These are phyloP conservation scores for Habroteleia sp. DNA, from an alignment of 2,888 invertebrate genomes.

Conservation along the genomic window DNA sequence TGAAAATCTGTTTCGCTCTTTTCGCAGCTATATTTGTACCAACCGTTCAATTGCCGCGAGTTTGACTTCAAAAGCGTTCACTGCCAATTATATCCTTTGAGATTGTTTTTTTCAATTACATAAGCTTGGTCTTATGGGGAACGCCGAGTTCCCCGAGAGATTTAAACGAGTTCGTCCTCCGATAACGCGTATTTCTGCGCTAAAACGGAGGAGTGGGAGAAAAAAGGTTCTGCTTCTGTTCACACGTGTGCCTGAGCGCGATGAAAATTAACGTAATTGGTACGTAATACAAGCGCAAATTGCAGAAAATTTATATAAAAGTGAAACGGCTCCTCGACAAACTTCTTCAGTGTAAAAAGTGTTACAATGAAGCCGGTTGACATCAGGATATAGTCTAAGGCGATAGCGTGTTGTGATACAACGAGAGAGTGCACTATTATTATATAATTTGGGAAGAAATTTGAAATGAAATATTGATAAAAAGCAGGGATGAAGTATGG, in stretches of 20 bases:
- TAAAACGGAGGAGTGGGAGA: background rate
- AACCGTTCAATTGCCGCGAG: slow-evolving; percentile 45
- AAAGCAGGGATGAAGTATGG: too few relatives aligned
- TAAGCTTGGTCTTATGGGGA: slow-evolving; percentile 37
- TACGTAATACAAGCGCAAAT: too few relatives aligned
- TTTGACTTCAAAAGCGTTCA: slow-evolving; percentile 59
- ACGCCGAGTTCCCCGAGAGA: too few relatives aligned
- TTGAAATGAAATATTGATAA: too few relatives aligned
- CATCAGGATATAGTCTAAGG: slow-evolving; percentile 7
- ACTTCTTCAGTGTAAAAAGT: slow-evolving; percentile 7
- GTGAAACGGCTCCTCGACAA: slow-evolving; percentile 18
- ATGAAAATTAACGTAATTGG: slow-evolving; percentile 41
- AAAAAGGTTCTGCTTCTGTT: slow-evolving; percentile 37
- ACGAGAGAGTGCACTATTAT: too few relatives aligned
- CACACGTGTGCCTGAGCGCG: slow-evolving; percentile 1
- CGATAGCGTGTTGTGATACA: too few relatives aligned
- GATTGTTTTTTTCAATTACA: slow-evolving; percentile 54
- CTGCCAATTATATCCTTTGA: slow-evolving; percentile 53
- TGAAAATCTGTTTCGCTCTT: slow-evolving; percentile 34
- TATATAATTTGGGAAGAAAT: too few relatives aligned
- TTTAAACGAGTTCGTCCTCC: slow-evolving; percentile 26
- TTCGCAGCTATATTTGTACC: slow-evolving; percentile 34
- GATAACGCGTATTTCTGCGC: slow-evolving; percentile 28
- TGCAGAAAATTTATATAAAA: slow-evolving; percentile 33
- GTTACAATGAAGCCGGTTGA: background rate